Base-by-base conservation (phyloP, 2,888 invertebrate species). In the Lordiphosa fenestrarum region DNA sequence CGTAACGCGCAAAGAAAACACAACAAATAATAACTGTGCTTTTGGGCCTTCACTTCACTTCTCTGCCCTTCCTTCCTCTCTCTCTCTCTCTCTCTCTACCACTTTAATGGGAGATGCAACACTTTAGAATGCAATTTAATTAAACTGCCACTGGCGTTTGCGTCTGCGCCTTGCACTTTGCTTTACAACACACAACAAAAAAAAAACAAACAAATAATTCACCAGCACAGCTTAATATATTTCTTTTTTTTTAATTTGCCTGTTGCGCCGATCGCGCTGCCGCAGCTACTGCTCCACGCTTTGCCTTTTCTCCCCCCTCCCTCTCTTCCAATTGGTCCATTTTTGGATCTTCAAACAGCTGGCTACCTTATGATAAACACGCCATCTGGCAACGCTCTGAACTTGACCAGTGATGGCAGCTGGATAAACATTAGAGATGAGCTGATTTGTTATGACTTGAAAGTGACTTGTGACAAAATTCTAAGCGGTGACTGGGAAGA, bases 71-170 rank as follows among this genome's bases (percentile, higher is more conserved):
- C 2, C 36, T 38, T 42, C 50, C 23, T 48, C 9, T 48, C 13
- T 19, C 35, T 41, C 36, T 60, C 39, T 49, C 10, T 40, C 38
- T 48, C 37, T 13, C 12, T 30, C n/a, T 37, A 33, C 15, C 33
- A 30, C 36, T 12, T 12, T 42, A 50, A 60, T 58, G 51, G 35
- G 53, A 42, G 33, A 40, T 35, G 1, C 35, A 55, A 23, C 39
- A 57, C 63, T 64, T 64, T 51, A 64, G 65, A 64, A 64, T 56
- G 46, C 36, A 40, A 36, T 19, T 25, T 25, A 38, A 49, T 30
- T 21, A 25, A 37, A 23, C 50, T 50, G 49, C 9, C 25, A 50
- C 15, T 23, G 23, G 39, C 59, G 25, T 64, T 50, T 56, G 64
- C 63, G 56, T 40, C 63, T 66, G 61, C 52, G 65, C 66, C 33